A percentile compares a stretch with the other conserved stretches of the same genome.
Conservation (phyloP, 2,888 invertebrate species). For the Ceriagrion tenellum region DNA sequence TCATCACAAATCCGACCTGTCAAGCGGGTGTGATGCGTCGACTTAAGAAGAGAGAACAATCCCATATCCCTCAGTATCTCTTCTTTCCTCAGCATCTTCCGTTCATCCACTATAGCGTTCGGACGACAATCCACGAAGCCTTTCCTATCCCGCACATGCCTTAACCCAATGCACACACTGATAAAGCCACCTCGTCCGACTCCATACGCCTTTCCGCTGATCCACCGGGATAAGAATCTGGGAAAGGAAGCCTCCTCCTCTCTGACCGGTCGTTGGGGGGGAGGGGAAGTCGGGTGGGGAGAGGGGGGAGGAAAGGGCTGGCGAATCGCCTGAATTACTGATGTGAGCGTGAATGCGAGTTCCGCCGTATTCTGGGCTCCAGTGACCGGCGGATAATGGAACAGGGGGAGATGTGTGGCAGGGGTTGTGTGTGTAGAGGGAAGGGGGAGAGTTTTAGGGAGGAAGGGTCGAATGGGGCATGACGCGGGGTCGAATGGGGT, state of each 20-base stretch:
- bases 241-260: neutral
- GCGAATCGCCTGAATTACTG: neutral
- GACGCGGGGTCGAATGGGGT: too few relatives aligned
- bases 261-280: neutral
- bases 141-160: neutral
- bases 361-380: constrained; percentile 35
- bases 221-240: constrained; percentile 26
- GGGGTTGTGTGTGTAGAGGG: neutral
- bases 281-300: too few relatives aligned
- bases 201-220: neutral
- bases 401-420: neutral
- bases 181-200: neutral
- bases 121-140: too few relatives aligned
- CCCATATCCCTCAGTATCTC: too few relatives aligned
- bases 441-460: neutral
- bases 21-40: too few relatives aligned
- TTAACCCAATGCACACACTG: neutral
- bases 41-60: too few relatives aligned
- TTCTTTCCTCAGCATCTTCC: neutral
- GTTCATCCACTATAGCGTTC: neutral
- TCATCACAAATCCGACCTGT: too few relatives aligned
- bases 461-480: too few relatives aligned
- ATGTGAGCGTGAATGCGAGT: neutral
- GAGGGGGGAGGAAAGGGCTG: too few relatives aligned
- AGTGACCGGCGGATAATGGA: neutral